Evolutionary conservation across 2,888 invertebrate species (phyloP).

Genomic region (Drosophila neonasuta): DNA sequence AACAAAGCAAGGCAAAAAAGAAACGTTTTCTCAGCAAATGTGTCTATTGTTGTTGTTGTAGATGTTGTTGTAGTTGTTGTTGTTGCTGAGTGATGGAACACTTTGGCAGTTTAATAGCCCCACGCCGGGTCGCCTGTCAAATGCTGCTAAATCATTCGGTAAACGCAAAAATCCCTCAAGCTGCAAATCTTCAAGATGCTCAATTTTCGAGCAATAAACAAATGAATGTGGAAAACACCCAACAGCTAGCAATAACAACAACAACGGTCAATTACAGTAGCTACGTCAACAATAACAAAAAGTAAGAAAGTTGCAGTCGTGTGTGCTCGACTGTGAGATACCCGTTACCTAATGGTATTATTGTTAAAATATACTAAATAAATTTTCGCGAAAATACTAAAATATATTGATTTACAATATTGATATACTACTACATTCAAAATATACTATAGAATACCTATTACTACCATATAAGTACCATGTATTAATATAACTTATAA

Average conservation of each 20-base stretch:
- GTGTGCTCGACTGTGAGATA: too few species aligned
- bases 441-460: too few species aligned
- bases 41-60: slow-evolving; percentile 22
- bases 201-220: slow-evolving; percentile 37
- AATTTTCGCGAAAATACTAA: too few species aligned
- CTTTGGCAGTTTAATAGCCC: slow-evolving; percentile 69
- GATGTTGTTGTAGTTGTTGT: slow-evolving; percentile 35
- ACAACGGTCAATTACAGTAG: slow-evolving; percentile 9
- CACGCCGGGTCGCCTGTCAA: slow-evolving; percentile 54
- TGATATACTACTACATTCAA: too few species aligned
- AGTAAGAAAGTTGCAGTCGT: too few species aligned
- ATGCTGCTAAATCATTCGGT: slow-evolving; percentile 62
- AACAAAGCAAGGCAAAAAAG: neutral
- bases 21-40: slow-evolving; percentile 2
- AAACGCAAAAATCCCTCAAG: slow-evolving; percentile 41
- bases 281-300: slow-evolving; percentile 1
- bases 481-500: too few species aligned
- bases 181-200: slow-evolving; percentile 45
- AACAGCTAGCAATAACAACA: slow-evolving; percentile 5
- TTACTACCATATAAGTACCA: too few species aligned
- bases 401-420: too few species aligned
- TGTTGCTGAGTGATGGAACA: slow-evolving; percentile 61
- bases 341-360: too few species aligned
- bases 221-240: slow-evolving; percentile 29
- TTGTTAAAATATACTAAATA: too few species aligned